Conservation (phyloP, 2,888 invertebrate species). For the Serrognathus titanus region DNA sequence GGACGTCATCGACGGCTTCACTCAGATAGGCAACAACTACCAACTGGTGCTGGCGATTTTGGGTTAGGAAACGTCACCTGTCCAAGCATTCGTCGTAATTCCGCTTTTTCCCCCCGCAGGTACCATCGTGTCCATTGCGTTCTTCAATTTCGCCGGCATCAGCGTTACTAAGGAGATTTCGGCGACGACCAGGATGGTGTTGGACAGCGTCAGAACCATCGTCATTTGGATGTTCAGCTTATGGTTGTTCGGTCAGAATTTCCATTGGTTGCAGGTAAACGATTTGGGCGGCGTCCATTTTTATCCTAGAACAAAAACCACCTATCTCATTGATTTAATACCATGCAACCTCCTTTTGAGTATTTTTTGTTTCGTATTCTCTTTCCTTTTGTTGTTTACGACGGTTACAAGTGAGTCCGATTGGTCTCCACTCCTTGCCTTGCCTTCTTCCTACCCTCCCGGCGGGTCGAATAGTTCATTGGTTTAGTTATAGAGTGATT, state of each 20-base stretch:
- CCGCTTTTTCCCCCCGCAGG: constrained; percentile 44
- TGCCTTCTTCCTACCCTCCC: too few species aligned
- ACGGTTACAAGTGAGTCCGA: too few species aligned
- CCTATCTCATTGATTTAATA: background rate
- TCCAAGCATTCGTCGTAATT: constrained; percentile 48
- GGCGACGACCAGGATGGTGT: constrained; percentile 86
- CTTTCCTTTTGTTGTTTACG: too few species aligned
- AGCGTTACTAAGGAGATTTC: constrained; percentile 91
- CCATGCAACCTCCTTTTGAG: background rate
- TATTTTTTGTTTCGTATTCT: too few species aligned
- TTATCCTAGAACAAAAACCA: too few species aligned
- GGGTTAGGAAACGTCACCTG: constrained; percentile 49
- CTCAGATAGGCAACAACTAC: constrained; percentile 70
- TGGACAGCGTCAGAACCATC: constrained; percentile 79
- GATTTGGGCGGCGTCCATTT: background rate
- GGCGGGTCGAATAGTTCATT: too few species aligned
- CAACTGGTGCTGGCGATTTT: constrained; percentile 62
- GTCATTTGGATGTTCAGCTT: constrained; percentile 87
- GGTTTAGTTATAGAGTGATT: too few species aligned
- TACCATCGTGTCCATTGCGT: constrained; percentile 81
- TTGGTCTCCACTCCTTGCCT: too few species aligned
- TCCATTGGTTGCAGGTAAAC: constrained; percentile 69
- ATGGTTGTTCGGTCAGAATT: constrained; percentile 70
- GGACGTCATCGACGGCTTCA: constrained; percentile 79
- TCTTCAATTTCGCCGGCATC: constrained; percentile 90